A percentile compares a stretch with the other conserved stretches of the same genome.
phyloP scores from a whole-genome alignment of 2,113 vertebrate species.

The Promerops cafer region DNA sequence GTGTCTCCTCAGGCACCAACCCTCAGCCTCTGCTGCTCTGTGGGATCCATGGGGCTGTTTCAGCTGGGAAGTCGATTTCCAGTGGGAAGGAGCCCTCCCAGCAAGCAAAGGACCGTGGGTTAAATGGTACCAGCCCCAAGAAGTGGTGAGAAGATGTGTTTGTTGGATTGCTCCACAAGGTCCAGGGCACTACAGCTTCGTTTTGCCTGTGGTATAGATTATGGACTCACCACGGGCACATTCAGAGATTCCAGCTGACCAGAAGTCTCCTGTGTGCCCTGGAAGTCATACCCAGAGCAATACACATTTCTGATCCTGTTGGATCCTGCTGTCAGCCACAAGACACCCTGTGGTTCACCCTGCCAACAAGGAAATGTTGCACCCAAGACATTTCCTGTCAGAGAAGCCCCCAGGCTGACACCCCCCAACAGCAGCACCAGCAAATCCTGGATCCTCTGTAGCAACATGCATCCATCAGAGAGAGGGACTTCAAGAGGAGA shows the following conservation, averaged over 20 bases:
- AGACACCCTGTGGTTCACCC: fast-evolving
- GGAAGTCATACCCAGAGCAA: background rate
- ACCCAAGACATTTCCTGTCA: too few relatives aligned
- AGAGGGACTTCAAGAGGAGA: background rate
- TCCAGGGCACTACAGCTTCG: background rate
- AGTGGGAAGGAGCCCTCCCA: background rate
- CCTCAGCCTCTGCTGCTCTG: background rate
- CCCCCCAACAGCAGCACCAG: slow-evolving; percentile 4
- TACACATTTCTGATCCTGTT: background rate
- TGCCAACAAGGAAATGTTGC: background rate
- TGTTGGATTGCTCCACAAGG: background rate
- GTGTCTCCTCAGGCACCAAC: background rate
- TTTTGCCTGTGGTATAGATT: background rate
- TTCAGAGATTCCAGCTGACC: background rate
- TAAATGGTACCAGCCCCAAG: background rate
- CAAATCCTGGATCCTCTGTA: slow-evolving; percentile 10
- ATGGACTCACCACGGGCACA: background rate
- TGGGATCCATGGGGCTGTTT: background rate
- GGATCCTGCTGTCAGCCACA: background rate
- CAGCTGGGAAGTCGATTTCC: background rate
- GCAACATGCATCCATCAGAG: background rate
- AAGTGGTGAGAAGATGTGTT: background rate
- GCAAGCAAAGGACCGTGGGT: background rate
- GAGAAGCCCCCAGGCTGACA: background rate
- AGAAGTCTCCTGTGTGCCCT: background rate